These are phyloP conservation scores for Petromus typicus DNA, from an alignment of 2,113 vertebrate genomes.

Conservation along the genomic window DNA sequence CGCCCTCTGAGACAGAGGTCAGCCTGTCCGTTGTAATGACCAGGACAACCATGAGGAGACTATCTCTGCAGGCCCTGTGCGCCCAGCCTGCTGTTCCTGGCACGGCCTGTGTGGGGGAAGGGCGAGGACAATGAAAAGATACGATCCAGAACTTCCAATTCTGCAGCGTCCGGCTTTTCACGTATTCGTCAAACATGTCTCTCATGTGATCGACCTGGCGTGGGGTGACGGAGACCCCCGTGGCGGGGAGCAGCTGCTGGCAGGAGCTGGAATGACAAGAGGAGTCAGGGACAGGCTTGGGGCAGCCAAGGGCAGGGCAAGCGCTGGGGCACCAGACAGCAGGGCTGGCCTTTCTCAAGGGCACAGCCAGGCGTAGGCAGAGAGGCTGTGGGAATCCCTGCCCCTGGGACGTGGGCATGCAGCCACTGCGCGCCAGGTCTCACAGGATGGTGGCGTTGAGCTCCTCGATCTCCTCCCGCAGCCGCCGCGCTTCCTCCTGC, in stretches of 20 bases:
- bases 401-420: fast-evolving
- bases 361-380: background rate
- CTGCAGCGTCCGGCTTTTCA: slow-evolving; percentile 93
- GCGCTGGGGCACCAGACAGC: background rate
- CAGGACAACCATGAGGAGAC: background rate
- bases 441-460: slow-evolving; percentile 95
- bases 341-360: background rate
- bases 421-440: background rate
- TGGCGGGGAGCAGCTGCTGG: slow-evolving; percentile 96
- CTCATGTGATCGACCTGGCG: slow-evolving; percentile 91
- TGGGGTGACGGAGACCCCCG: slow-evolving; percentile 91
- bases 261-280: slow-evolving; percentile 88
- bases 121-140: slow-evolving; percentile 89
- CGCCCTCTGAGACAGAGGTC: background rate
- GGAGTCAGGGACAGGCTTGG: background rate
- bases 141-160: slow-evolving; percentile 99
- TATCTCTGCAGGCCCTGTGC: background rate
- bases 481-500: slow-evolving; percentile 93
- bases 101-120: background rate
- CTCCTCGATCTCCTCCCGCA: slow-evolving; percentile 95
- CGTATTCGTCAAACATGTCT: slow-evolving; percentile 94
- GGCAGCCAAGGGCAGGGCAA: background rate
- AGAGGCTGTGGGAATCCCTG: background rate
- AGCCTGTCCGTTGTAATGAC: background rate
- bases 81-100: background rate